phyloP scores from a whole-genome alignment of 2,113 vertebrate genomes.

The Sylvicapra grimmia region DNA sequence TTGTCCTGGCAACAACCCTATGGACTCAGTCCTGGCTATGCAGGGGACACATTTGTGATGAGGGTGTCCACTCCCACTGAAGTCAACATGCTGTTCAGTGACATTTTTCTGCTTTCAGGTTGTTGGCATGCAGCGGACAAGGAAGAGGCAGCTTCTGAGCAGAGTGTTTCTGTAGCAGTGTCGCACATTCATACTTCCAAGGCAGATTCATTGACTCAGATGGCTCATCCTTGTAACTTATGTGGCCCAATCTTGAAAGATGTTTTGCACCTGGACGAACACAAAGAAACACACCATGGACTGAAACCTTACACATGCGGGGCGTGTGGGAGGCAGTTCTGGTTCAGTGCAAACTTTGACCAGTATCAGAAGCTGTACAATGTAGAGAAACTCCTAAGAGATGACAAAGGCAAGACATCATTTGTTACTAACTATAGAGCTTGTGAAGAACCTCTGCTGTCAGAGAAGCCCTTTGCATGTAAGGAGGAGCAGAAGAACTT shows the following conservation, averaged over 20 bases:
- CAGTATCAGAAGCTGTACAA: neutral
- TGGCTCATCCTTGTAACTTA: neutral
- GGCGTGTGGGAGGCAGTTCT: constrained; percentile 13
- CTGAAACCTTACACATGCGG: neutral
- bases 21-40: neutral
- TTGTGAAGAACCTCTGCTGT: neutral
- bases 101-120: constrained; percentile 36
- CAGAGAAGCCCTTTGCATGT: neutral
- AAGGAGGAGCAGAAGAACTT: neutral
- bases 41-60: neutral
- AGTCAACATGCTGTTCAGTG: neutral
- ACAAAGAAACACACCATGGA: neutral
- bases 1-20: neutral
- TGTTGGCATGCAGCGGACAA: neutral
- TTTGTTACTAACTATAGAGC: neutral
- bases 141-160: neutral
- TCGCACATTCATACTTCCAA: neutral
- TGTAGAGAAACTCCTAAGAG: neutral
- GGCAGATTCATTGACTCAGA: neutral
- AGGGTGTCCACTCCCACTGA: neutral
- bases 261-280: neutral
- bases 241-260: constrained; percentile 33
- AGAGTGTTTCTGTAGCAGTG: neutral
- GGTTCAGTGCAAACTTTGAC: neutral
- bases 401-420: neutral